Evolutionary conservation across 2,113 vertebrate genomes (phyloP).

Genomic region (Catharus bicknelli): DNA sequence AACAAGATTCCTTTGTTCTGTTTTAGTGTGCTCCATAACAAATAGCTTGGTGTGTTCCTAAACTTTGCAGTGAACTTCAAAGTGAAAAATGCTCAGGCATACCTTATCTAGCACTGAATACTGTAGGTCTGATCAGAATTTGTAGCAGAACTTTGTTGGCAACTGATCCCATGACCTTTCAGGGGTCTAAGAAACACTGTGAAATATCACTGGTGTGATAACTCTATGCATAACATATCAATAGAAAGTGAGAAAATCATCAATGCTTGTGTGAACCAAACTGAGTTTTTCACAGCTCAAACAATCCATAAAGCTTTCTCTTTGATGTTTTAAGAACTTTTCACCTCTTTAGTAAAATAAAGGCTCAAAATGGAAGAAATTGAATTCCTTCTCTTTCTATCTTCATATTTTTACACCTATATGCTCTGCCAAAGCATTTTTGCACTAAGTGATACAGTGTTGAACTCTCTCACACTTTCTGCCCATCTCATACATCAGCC

Average conservation of each 20-base stretch:
- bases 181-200: background rate
- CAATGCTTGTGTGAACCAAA: slow-evolving; percentile 39
- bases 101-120: background rate
- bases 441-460: background rate
- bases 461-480: slow-evolving; percentile 25
- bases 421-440: slow-evolving; percentile 45
- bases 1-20: background rate
- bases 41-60: background rate
- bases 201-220: slow-evolving; percentile 36
- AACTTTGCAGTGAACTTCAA: background rate
- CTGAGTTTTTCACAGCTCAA: slow-evolving; percentile 58
- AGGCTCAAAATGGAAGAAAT: slow-evolving; percentile 31
- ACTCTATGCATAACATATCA: slow-evolving; percentile 19
- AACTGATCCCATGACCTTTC: slow-evolving; percentile 20
- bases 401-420: slow-evolving; percentile 43
- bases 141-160: background rate
- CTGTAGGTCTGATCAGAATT: background rate
- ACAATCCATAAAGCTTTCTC: slow-evolving; percentile 39
- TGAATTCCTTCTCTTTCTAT: background rate
- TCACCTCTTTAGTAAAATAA: slow-evolving; percentile 39
- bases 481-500: slow-evolving; percentile 20
- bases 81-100: background rate
- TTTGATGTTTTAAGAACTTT: slow-evolving; percentile 40
- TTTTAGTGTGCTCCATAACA: background rate
- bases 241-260: slow-evolving; percentile 55